Base-by-base conservation (phyloP, 2,797 vertebrate genomes). In the Champsocephalus gunnari region DNA sequence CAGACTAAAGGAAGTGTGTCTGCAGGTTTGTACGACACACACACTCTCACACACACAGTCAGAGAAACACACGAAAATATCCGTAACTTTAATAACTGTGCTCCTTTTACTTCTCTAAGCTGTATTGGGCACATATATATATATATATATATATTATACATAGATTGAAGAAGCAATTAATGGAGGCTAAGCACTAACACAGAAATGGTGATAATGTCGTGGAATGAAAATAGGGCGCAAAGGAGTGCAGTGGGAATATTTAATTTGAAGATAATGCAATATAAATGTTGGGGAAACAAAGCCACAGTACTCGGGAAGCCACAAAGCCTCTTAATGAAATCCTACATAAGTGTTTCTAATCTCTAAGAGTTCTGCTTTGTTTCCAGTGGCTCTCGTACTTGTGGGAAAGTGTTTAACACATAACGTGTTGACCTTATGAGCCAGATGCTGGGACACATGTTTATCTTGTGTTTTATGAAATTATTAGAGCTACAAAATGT, bases 1-100 rank as follows among this genome's bases (percentile, higher is more conserved):
- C 76, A 88, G 76, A 79, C 71, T 77, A 71, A 79, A 74, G 66
- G 54, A 79, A 70, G 57, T 55, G 73, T 63, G 65, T 80, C 54
- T 83, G 74, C 79, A 72, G 64, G 68, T 68, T 72, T 75, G 73
- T 55, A 24, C 43, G 43, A 19, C 5, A 13, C 44, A 71, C 62
- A 69, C 21, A 21, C 21, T 21, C 51, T 41, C 58, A 17, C 38
- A 51, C 54, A 49, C 24, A 53, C 51, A 62, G 38, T 57, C 58
- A 38, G 14, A 67, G 21, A 34, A 44, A 62, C 58, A 61, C 48
- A 13, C 21, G 58, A 54, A 41, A 50, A 61, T 24, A 59, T 9
- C 62, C 43, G 65, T 44, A 24, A 43, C 17, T 41, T 58, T 8
- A 55, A 48, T 51, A 57, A 41, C 48, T 8, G 21, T 32, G 12